Conservation (phyloP, 2,797 vertebrate genomes). For the Poecilia velifera region DNA sequence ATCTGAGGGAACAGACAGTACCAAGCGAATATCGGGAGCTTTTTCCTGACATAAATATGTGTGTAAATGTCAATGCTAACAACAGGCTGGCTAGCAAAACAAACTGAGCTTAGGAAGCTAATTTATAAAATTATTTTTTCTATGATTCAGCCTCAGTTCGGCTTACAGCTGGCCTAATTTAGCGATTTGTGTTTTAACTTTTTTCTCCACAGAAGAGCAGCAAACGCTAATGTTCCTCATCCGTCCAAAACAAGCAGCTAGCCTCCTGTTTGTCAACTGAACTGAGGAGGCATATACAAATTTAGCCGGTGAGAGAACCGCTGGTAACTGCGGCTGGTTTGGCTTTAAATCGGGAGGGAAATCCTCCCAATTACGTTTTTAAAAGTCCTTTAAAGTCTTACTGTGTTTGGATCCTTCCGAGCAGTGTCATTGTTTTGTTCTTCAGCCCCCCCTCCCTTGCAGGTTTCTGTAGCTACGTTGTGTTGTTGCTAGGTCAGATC, state of each 20-base stretch:
- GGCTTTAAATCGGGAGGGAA: slow-evolving; percentile 23
- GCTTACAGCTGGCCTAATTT: slow-evolving; percentile 26
- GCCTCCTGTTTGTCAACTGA: slow-evolving; percentile 67
- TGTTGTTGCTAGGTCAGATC: slow-evolving; percentile 86
- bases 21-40: slow-evolving; percentile 46
- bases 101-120: slow-evolving; percentile 41
- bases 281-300: slow-evolving; percentile 69
- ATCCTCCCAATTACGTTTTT: slow-evolving; percentile 17
- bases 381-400: slow-evolving; percentile 60
- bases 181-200: slow-evolving; percentile 27
- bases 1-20: slow-evolving; percentile 5
- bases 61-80: slow-evolving; percentile 75
- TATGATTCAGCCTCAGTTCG: slow-evolving; percentile 25
- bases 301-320: slow-evolving; percentile 49
- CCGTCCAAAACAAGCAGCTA: slow-evolving; percentile 57
- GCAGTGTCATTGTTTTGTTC: slow-evolving; percentile 81
- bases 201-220: slow-evolving; percentile 11
- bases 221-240: slow-evolving; percentile 24
- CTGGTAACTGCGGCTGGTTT: slow-evolving; percentile 20
- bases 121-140: slow-evolving; percentile 23
- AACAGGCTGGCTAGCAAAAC: slow-evolving; percentile 68
- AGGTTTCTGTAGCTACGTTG: slow-evolving; percentile 71
- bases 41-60: slow-evolving; percentile 56
- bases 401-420: slow-evolving; percentile 52
- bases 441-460: slow-evolving; percentile 73